Evolutionary conservation across 2,797 vertebrate genomes (phyloP).

Genomic region (Mionectes olivaceus): DNA sequence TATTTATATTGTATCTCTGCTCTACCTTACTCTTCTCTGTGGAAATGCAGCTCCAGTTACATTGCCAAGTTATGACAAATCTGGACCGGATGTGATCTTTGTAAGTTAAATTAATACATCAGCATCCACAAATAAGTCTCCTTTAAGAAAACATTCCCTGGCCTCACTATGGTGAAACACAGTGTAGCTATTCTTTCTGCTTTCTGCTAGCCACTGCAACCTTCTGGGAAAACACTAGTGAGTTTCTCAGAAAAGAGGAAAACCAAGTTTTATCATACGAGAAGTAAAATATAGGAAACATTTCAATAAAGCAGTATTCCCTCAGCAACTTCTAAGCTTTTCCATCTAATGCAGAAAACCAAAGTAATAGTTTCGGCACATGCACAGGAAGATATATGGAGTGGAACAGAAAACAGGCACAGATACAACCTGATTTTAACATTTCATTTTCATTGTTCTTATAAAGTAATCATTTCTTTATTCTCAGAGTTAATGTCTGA

Average conservation of each 20-base stretch:
- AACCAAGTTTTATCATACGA: background rate
- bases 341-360: background rate
- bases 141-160: background rate
- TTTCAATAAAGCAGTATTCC: background rate
- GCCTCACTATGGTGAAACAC: background rate
- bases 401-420: background rate
- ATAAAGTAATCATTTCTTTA: background rate
- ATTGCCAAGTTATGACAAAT: background rate
- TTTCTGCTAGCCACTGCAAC: background rate
- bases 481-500: background rate
- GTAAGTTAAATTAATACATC: background rate
- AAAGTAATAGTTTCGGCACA: fast-evolving
- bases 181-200: background rate
- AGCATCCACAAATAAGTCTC: background rate
- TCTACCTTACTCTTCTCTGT: background rate
- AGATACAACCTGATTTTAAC: background rate
- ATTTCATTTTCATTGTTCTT: background rate
- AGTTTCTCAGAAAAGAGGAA: background rate
- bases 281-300: background rate
- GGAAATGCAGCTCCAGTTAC: background rate
- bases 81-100: background rate
- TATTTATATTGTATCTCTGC: background rate
- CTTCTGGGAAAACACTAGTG: background rate
- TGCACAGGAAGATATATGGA: fast-evolving
- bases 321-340: background rate